These are phyloP conservation scores for Ciona savignyi DNA, from an alignment of 23 tunicate genomes.

Conservation along the genomic window DNA sequence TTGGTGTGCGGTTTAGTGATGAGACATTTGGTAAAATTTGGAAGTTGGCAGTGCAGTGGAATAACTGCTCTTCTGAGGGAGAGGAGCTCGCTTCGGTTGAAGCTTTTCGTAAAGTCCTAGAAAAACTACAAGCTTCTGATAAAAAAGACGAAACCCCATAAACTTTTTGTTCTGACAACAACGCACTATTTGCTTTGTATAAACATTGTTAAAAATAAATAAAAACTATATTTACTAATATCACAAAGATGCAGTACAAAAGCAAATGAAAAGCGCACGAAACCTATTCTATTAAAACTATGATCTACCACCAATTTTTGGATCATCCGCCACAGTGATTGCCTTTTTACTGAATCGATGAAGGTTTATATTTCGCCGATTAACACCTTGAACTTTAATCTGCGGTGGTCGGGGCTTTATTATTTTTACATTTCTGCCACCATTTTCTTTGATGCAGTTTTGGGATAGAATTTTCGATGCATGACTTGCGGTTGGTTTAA, in stretches of 20 bases:
- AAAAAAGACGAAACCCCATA: background rate
- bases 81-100: slow-evolving; percentile 59
- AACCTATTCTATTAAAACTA: background rate
- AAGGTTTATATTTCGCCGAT: background rate
- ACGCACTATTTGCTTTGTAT: background rate
- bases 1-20: slow-evolving; percentile 41
- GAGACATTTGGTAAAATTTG: slow-evolving; percentile 58
- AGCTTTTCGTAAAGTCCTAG: slow-evolving; percentile 51
- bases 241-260: background rate
- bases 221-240: background rate
- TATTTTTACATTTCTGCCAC: background rate
- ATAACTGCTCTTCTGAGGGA: background rate
- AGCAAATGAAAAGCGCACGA: background rate
- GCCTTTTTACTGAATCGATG: background rate
- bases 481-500: background rate
- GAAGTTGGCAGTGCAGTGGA: slow-evolving; percentile 47
- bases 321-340: background rate
- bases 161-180: too few species aligned
- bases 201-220: background rate
- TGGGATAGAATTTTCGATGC: too few species aligned
- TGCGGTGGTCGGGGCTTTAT: background rate
- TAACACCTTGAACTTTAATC: background rate
- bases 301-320: background rate
- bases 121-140: slow-evolving; percentile 22
- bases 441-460: too few species aligned